Conservation (phyloP, 1,140 invertebrate species). For the Drosophila rufa region DNA sequence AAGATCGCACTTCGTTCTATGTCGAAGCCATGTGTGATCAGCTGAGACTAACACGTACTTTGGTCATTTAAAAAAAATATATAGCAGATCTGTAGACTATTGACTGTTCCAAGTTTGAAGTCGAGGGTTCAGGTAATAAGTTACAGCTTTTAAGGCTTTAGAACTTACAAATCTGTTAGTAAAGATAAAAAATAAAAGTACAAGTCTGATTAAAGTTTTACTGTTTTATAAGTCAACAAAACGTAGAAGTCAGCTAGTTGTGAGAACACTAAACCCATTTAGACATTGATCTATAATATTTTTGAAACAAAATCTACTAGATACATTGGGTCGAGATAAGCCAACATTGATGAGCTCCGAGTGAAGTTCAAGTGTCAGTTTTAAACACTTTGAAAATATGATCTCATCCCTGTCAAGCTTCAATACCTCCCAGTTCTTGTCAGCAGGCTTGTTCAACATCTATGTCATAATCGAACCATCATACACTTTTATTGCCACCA, state of each 20-base stretch:
- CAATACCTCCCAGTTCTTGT: constrained; percentile 13
- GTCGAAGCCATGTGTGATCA: constrained; percentile 21
- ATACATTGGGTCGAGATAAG: constrained; percentile 8
- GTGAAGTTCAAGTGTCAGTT: not conserved
- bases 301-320: not conserved
- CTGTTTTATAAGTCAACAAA: constrained; percentile 1
- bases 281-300: not conserved
- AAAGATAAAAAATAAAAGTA: no score
- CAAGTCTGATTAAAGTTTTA: not conserved
- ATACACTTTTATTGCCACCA: constrained; percentile 19
- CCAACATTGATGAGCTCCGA: constrained; percentile 1
- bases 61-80: constrained; percentile 2
- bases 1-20: constrained; percentile 3
- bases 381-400: not conserved
- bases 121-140: no score
- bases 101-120: constrained; percentile 2
- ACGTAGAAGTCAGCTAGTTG: not conserved
- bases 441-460: constrained; percentile 13
- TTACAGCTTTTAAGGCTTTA: not conserved
- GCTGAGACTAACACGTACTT: constrained; percentile 31
- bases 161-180: not conserved
- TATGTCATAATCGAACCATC: constrained; percentile 25
- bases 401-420: constrained; percentile 5
- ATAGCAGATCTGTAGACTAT: not conserved
- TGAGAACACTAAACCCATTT: not conserved